phyloP scores from a whole-genome alignment of 2,797 vertebrate genomes.

The Buceros bicornis region DNA sequence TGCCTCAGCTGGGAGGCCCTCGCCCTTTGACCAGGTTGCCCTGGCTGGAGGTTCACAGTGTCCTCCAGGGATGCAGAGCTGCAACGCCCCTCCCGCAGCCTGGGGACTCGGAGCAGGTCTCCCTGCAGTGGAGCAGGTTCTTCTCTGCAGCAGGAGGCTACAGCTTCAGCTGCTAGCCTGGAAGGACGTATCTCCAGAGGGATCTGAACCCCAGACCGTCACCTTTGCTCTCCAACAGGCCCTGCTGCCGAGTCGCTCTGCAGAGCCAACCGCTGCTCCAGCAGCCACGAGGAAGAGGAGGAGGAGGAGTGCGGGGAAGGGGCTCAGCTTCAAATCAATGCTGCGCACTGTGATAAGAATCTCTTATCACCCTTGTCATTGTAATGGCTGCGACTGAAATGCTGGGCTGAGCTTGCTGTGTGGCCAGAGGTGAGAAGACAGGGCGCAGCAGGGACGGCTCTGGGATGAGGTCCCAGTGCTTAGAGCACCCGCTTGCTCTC shows the following conservation, averaged over 20 bases:
- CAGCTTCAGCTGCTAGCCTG: neutral
- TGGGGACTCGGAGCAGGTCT: neutral
- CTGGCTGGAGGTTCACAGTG: neutral
- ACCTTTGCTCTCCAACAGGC: neutral
- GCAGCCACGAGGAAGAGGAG: neutral
- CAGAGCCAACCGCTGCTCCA: accelerated
- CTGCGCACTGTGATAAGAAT: slow-evolving; percentile 85
- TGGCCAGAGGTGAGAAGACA: neutral
- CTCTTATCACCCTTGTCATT: slow-evolving; percentile 89
- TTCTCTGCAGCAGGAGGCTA: neutral
- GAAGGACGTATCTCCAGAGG: neutral
- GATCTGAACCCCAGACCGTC: neutral
- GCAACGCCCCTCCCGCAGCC: neutral
- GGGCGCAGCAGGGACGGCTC: neutral
- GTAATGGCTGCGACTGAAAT: slow-evolving; percentile 84
- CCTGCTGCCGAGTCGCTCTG: neutral
- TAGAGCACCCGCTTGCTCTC: neutral
- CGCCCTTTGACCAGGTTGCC: neutral
- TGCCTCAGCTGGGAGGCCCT: neutral
- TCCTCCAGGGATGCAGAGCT: neutral
- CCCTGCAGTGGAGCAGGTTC: neutral
- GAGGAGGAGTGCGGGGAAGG: neutral
- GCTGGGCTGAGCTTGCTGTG: slow-evolving; percentile 62
- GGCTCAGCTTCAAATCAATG: slow-evolving; percentile 63
- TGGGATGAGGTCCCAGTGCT: neutral